phyloP scores from a whole-genome alignment of 2,113 vertebrate species.

The Pseudorasbora parva region DNA sequence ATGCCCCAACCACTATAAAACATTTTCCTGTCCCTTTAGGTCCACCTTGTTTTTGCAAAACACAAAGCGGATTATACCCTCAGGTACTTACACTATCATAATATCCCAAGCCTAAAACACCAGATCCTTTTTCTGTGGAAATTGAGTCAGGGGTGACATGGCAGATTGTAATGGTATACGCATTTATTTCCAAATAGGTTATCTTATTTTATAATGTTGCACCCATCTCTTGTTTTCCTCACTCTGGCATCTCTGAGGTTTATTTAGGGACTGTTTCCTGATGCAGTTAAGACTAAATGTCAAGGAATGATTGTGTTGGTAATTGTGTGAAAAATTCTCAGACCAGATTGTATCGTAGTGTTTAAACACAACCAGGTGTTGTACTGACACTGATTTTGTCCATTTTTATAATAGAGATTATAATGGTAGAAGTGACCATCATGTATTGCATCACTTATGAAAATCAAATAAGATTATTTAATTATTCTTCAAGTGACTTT shows the following conservation, averaged over 20 bases:
- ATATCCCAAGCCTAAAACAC: slow-evolving; percentile 10
- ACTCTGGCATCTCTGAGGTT: slow-evolving; percentile 24
- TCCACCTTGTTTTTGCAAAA: neutral
- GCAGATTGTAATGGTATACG: slow-evolving; percentile 18
- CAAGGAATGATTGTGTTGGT: neutral
- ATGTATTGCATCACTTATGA: too few relatives aligned
- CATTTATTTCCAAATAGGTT: slow-evolving; percentile 33
- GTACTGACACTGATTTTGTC: slow-evolving; percentile 33
- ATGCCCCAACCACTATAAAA: slow-evolving; percentile 15
- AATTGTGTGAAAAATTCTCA: neutral
- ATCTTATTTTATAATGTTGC: slow-evolving; percentile 21
- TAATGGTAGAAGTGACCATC: too few relatives aligned
- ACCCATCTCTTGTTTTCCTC: neutral
- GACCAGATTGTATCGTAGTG: slow-evolving; percentile 1
- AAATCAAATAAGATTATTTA: too few relatives aligned
- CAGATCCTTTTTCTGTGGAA: neutral
- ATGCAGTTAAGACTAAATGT: slow-evolving; percentile 27
- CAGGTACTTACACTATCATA: slow-evolving; percentile 38
- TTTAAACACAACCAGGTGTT: slow-evolving; percentile 49
- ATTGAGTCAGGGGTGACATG: slow-evolving; percentile 16
- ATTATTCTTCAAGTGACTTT: neutral
- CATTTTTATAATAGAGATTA: neutral
- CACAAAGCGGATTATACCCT: slow-evolving; percentile 28
- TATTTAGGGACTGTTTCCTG: slow-evolving; percentile 7
- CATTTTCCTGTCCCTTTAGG: neutral